Evolutionary conservation across 2,113 vertebrate genomes (phyloP).

Genomic region (Ceyx melanurus): DNA sequence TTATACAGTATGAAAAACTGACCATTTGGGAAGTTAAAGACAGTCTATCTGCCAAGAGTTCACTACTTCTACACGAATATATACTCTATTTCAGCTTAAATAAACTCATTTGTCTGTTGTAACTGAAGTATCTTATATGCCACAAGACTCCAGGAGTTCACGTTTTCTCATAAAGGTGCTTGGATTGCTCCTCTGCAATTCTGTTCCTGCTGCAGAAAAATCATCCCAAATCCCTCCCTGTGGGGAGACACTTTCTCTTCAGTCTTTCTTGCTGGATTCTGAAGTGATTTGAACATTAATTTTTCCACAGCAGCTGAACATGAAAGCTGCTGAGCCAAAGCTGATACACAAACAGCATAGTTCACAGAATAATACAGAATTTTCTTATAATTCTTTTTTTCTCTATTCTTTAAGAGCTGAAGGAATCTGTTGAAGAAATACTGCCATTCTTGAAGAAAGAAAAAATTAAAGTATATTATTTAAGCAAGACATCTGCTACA

Average conservation of each 20-base stretch:
- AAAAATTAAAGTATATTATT: constrained; percentile 75
- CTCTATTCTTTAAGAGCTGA: constrained; percentile 71
- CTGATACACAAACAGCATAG: background rate
- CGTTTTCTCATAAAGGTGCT: background rate
- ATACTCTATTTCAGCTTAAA: background rate
- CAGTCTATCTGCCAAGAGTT: background rate
- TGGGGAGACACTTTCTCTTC: background rate
- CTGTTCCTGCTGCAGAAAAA: background rate
- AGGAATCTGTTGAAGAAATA: constrained; percentile 80
- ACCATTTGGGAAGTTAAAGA: background rate
- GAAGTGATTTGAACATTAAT: background rate
- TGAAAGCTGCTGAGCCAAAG: background rate
- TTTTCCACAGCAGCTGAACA: background rate
- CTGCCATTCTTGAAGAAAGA: constrained; percentile 78
- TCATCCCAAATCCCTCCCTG: background rate
- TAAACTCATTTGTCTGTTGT: background rate
- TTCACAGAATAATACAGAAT: background rate
- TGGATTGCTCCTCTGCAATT: background rate
- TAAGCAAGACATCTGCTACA: constrained; percentile 74
- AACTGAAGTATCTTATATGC: background rate
- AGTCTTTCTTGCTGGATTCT: background rate
- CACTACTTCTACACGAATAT: background rate
- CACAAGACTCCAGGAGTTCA: background rate
- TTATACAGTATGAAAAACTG: background rate
- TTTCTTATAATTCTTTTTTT: background rate